phyloP scores from a whole-genome alignment of 2,797 vertebrate genomes.

The Rhodeus uyekii region DNA sequence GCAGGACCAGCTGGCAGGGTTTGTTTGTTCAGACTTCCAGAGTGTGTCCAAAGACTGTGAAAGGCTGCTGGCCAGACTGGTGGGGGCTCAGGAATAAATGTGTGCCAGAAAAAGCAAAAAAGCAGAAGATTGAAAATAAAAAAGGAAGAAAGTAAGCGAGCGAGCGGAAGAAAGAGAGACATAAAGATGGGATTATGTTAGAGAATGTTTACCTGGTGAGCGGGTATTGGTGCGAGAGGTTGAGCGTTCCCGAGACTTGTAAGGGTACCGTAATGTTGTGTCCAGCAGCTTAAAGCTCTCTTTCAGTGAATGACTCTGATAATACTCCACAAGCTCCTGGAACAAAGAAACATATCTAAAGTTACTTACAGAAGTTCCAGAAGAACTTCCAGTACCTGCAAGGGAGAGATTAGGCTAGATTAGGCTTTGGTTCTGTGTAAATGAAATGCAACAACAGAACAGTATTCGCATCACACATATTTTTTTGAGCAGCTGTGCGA shows the following conservation, averaged over 20 bases:
- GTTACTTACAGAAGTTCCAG: constrained; percentile 6
- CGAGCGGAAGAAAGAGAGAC: neutral
- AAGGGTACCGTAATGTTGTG: constrained; percentile 91
- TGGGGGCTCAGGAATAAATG: constrained; percentile 4
- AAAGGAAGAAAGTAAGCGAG: neutral
- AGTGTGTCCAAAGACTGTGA: constrained; percentile 26
- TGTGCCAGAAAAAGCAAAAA: constrained; percentile 39
- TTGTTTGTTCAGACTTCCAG: constrained; percentile 36
- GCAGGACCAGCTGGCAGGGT: constrained; percentile 45
- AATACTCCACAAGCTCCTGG: constrained; percentile 96
- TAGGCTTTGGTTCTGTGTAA: neutral
- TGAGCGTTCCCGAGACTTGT: constrained; percentile 88
- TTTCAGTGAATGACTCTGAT: constrained; percentile 94
- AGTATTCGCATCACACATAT: neutral
- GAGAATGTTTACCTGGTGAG: constrained; percentile 84
- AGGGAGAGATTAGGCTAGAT: neutral
- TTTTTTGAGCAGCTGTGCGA: neutral
- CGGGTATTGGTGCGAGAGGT: constrained; percentile 83
- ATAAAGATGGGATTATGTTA: neutral
- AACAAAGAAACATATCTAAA: constrained; percentile 17
- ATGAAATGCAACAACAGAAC: neutral
- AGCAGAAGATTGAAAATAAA: neutral
- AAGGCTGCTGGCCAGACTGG: constrained; percentile 4
- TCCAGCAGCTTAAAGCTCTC: constrained; percentile 98
- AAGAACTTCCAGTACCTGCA: neutral